These are phyloP conservation scores for Iselma pallidipennis DNA, from an alignment of 2,888 invertebrate genomes.

Conservation along the genomic window DNA sequence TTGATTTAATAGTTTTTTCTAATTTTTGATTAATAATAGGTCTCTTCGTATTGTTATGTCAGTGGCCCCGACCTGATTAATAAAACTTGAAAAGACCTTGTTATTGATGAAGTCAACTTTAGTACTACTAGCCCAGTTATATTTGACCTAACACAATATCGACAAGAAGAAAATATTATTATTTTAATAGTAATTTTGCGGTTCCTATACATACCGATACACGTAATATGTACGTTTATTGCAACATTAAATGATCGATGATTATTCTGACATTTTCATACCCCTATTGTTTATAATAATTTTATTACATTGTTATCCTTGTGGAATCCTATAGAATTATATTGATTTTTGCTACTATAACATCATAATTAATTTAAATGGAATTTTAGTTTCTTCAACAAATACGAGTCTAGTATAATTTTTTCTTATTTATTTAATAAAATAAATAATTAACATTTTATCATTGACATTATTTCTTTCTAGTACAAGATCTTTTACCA, in stretches of 20 bases:
- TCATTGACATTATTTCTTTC: neutral
- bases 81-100: slow-evolving; percentile 30
- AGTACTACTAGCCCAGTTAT: slow-evolving; percentile 36
- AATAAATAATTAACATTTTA: neutral
- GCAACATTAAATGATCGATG: too few relatives aligned
- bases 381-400: too few relatives aligned
- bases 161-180: neutral
- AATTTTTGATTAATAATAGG: neutral
- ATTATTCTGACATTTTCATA: neutral
- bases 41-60: slow-evolving; percentile 18
- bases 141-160: slow-evolving; percentile 38
- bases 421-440: too few relatives aligned
- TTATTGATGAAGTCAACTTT: slow-evolving; percentile 31
- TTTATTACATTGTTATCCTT: too few relatives aligned
- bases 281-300: too few relatives aligned
- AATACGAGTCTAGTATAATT: too few relatives aligned
- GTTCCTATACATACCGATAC: neutral
- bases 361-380: too few relatives aligned
- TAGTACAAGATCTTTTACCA: neutral
- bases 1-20: neutral
- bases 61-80: slow-evolving; percentile 35
- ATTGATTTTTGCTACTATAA: too few relatives aligned
- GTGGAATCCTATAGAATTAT: too few relatives aligned
- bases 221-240: too few relatives aligned
- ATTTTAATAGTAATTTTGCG: neutral